Evolutionary conservation across 2,113 vertebrate species (phyloP).

Genomic region (Poecilia latipinna): DNA sequence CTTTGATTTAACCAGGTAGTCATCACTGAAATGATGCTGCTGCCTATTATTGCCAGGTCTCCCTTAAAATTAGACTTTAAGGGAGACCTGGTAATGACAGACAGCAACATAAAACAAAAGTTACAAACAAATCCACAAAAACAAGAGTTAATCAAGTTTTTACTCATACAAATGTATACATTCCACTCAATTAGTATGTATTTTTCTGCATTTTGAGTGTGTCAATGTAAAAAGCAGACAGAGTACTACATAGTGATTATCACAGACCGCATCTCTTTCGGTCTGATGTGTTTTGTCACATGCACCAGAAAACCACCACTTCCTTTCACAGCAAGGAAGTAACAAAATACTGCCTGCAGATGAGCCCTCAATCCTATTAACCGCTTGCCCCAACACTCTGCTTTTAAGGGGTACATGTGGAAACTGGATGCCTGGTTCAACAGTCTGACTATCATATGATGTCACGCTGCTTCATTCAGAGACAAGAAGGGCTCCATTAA

Average conservation of each 20-base stretch:
- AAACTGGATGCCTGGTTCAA: not conserved
- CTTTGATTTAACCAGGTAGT: too few relatives aligned
- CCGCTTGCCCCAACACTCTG: not conserved
- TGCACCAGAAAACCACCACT: constrained; percentile 49
- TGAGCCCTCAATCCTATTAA: not conserved
- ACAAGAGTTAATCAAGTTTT: too few relatives aligned
- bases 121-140: too few relatives aligned
- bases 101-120: too few relatives aligned
- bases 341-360: constrained; percentile 32
- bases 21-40: too few relatives aligned
- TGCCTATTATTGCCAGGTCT: too few relatives aligned
- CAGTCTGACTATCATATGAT: not conserved
- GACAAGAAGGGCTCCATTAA: constrained; percentile 42
- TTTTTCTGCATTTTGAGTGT: not conserved
- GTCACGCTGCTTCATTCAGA: not conserved
- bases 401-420: not conserved
- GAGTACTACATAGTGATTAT: not conserved
- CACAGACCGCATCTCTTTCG: not conserved
- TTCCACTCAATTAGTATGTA: too few relatives aligned
- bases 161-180: too few relatives aligned
- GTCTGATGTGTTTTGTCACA: constrained; percentile 18
- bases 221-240: not conserved
- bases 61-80: too few relatives aligned
- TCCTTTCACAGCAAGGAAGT: constrained; percentile 66
- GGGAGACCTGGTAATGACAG: too few relatives aligned